These are phyloP conservation scores for Scaptomyza graminum DNA, from an alignment of 1,140 invertebrate species.

Conservation along the genomic window DNA sequence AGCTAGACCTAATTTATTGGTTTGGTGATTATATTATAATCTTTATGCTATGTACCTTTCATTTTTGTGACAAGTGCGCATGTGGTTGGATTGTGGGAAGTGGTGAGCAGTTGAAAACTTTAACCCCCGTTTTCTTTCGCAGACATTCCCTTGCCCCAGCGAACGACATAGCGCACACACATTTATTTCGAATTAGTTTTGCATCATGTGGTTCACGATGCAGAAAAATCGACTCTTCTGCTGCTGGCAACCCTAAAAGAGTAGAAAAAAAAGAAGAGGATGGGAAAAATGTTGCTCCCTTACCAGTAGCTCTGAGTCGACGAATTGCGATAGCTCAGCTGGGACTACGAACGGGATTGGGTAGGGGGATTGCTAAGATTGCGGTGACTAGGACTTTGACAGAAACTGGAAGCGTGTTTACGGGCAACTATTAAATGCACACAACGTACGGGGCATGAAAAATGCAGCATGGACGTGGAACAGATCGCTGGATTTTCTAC, in stretches of 20 bases:
- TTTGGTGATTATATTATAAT: background rate
- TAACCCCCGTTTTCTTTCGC: conserved; percentile 4
- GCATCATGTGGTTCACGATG: conserved; percentile 82
- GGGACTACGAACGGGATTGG: conserved; percentile 19
- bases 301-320: conserved; percentile 26
- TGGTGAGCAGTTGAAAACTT: background rate
- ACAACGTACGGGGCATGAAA: conserved; percentile 74
- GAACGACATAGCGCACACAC: conserved; percentile 77
- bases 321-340: conserved; percentile 47
- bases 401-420: conserved; percentile 56
- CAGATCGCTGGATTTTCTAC: conserved; percentile 82
- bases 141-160: conserved; percentile 9
- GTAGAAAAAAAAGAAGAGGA: background rate
- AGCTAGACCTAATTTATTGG: background rate
- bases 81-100: conserved; percentile 14
- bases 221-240: conserved; percentile 76
- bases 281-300: conserved; percentile 24
- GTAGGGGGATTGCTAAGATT: too few relatives aligned
- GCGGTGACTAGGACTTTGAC: background rate
- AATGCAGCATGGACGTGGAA: conserved; percentile 80
- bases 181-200: conserved; percentile 83
- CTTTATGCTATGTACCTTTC: background rate
- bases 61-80: conserved; percentile 44
- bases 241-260: conserved; percentile 30
- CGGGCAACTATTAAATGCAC: conserved; percentile 80